Conservation (phyloP, 2,797 vertebrate species). For the Danio jaintianensis region DNA sequence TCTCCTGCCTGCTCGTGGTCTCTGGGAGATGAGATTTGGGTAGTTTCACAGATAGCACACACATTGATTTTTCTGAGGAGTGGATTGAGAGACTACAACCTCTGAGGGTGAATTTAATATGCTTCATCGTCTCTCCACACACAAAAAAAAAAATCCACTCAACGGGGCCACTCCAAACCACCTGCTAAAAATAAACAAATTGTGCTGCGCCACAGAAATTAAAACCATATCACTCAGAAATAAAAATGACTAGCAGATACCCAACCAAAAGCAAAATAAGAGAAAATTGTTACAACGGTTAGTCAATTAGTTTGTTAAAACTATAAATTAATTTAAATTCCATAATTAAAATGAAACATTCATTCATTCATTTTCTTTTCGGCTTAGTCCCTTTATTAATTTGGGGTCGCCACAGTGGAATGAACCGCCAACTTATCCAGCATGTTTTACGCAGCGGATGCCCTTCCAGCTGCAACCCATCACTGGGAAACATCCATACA, state of each 20-base stretch:
- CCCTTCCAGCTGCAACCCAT: too few relatives aligned
- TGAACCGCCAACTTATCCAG: too few relatives aligned
- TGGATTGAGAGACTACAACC: conserved; percentile 22
- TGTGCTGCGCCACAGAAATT: background rate
- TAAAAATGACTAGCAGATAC: background rate
- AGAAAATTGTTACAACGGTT: too few relatives aligned
- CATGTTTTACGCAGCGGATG: too few relatives aligned
- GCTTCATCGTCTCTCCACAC: background rate
- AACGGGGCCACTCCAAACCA: background rate
- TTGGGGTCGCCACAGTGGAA: too few relatives aligned
- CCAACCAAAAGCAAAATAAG: too few relatives aligned
- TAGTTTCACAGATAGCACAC: conserved; percentile 33
- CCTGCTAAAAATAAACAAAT: background rate
- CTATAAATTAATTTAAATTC: too few relatives aligned
- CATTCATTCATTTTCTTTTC: too few relatives aligned
- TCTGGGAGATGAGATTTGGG: conserved; percentile 16
- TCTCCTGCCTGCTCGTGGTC: conserved; percentile 12
- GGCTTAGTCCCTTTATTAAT: too few relatives aligned
- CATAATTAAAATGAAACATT: too few relatives aligned
- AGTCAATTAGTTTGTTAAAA: too few relatives aligned
- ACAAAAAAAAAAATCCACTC: conserved; percentile 13
- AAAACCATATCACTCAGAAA: background rate
- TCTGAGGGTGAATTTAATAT: conserved; percentile 37
- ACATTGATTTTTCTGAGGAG: conserved; percentile 25
- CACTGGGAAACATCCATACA: too few relatives aligned